Conservation (phyloP, 2,113 vertebrate species). For the Uropsilus gracilis region DNA sequence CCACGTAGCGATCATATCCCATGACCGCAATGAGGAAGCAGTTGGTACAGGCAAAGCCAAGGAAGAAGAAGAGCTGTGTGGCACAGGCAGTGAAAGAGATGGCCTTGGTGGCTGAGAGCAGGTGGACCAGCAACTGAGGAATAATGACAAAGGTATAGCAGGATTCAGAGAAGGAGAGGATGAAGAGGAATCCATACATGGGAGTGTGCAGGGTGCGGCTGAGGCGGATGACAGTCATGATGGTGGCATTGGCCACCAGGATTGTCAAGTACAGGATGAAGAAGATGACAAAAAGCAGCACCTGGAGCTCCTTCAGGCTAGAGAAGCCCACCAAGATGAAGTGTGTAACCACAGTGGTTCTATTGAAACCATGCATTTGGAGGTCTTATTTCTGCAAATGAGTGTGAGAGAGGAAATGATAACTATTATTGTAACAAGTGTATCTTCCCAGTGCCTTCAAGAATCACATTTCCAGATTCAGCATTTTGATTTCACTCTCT, state of each 20-base stretch:
- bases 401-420: not conserved
- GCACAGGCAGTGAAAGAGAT: slow-evolving; percentile 65
- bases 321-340: slow-evolving; percentile 73
- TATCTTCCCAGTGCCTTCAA: not conserved
- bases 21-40: slow-evolving; percentile 65
- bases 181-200: slow-evolving; percentile 65
- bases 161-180: slow-evolving; percentile 69
- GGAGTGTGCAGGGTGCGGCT: slow-evolving; percentile 47
- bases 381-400: not conserved
- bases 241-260: slow-evolving; percentile 46
- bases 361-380: slow-evolving; percentile 33
- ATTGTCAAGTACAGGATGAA: slow-evolving; percentile 58
- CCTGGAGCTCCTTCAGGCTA: slow-evolving; percentile 48
- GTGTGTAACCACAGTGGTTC: not conserved
- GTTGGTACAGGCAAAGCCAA: slow-evolving; percentile 64
- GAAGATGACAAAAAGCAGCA: slow-evolving; percentile 64
- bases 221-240: slow-evolving; percentile 34
- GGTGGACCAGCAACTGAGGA: slow-evolving; percentile 68
- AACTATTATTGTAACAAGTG: not conserved
- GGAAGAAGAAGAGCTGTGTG: slow-evolving; percentile 68
- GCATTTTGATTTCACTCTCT: not conserved
- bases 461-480: not conserved
- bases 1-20: slow-evolving; percentile 70
- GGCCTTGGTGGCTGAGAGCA: slow-evolving; percentile 47
- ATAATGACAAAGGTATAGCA: slow-evolving; percentile 65